Percentiles rank a stretch among this genome's conserved stretches.
Conservation (phyloP, 1,140 invertebrate species). For the Drosophila repletoides region DNA sequence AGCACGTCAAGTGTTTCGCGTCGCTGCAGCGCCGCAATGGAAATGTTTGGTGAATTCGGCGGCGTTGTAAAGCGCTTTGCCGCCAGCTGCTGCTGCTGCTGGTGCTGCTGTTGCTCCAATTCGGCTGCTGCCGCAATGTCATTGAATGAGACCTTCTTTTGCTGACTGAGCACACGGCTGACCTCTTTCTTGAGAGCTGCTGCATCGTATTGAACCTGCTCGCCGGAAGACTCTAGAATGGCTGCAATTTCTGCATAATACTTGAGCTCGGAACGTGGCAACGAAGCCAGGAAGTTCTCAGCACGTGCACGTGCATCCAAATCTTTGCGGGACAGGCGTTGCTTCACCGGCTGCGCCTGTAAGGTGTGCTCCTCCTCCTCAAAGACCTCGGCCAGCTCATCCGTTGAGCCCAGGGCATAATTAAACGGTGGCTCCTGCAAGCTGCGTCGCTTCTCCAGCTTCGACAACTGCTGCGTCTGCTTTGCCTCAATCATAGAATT, state of each 20-base stretch:
- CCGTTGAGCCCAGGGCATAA: conserved; percentile 84
- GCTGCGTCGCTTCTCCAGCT: conserved; percentile 87
- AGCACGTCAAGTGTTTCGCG: conserved; percentile 64
- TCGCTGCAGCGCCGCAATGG: conserved; percentile 79
- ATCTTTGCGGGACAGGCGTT: conserved; percentile 83
- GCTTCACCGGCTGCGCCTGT: conserved; percentile 81
- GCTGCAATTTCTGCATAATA: conserved; percentile 84
- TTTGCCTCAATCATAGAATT: conserved; percentile 92
- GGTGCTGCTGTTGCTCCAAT: conserved; percentile 32
- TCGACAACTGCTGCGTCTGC: conserved; percentile 83
- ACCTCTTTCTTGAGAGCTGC: conserved; percentile 86
- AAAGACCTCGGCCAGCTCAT: conserved; percentile 84
- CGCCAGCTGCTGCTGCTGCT: conserved; percentile 37
- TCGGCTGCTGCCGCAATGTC: conserved; percentile 66
- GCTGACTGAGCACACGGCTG: conserved; percentile 87
- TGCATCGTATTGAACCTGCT: conserved; percentile 85
- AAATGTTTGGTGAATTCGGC: conserved; percentile 89
- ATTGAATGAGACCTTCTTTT: conserved; percentile 85
- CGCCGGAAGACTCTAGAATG: conserved; percentile 87
- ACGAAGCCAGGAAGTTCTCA: conserved; percentile 72
- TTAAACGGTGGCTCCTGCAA: conserved; percentile 88
- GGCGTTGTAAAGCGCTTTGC: conserved; percentile 84
- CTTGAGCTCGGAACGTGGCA: conserved; percentile 81
- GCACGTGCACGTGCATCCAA: conserved; percentile 73
- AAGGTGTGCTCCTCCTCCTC: conserved; percentile 84